phyloP scores from a whole-genome alignment of 64 coral and sea anemone species.

The Astreopora myriophthalma region DNA sequence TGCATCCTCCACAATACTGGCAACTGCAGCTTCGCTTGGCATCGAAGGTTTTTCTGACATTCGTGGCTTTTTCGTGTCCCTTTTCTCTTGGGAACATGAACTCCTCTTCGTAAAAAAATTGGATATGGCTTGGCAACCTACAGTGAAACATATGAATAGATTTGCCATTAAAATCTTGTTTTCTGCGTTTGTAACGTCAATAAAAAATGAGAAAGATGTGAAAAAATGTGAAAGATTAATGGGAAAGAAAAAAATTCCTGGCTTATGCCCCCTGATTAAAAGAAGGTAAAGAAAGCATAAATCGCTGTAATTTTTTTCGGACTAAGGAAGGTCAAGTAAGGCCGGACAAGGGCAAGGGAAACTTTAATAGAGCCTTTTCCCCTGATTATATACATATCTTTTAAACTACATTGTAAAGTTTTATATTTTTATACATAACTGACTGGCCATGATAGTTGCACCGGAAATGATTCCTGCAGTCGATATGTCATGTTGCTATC shows the following conservation, averaged over 20 bases:
- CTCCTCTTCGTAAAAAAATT: neutral
- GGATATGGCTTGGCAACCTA: neutral
- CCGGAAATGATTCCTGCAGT: neutral
- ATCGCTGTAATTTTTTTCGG: too few species aligned
- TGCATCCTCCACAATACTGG: neutral
- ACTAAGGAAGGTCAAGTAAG: too few species aligned
- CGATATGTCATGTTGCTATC: neutral
- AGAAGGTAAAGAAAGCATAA: too few species aligned
- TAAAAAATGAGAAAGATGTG: too few species aligned
- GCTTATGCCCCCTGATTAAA: too few species aligned
- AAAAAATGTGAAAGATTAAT: too few species aligned
- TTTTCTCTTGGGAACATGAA: slow-evolving; percentile 10
- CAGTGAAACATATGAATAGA: neutral
- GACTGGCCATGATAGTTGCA: neutral
- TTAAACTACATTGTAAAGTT: neutral
- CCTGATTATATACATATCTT: neutral
- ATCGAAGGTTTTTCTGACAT: neutral
- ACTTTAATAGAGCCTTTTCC: neutral
- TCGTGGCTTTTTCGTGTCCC: neutral
- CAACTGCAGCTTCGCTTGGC: neutral
- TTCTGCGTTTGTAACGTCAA: neutral
- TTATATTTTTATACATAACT: neutral
- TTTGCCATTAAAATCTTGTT: neutral
- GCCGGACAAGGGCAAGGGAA: too few species aligned
- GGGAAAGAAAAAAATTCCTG: too few species aligned